A percentile compares a stretch with the other conserved stretches of the same genome.
Evolutionary conservation across 2,797 vertebrate species (phyloP).

Genomic region (Coregonus ussuriensis): DNA sequence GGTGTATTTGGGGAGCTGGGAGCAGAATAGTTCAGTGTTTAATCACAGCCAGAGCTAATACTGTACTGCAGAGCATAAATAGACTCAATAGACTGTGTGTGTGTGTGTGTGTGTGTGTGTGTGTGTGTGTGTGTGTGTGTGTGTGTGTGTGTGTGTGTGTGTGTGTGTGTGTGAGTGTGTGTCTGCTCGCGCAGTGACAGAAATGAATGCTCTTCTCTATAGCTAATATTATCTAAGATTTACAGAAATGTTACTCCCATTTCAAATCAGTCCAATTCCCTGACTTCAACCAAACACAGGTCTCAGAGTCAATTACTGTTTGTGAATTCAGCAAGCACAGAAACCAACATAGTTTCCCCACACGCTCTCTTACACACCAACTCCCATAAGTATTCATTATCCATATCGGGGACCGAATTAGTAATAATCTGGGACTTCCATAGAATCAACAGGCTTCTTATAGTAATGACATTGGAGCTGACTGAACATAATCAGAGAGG

Average conservation of each 20-base stretch:
- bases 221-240: background rate
- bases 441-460: constrained; percentile 1
- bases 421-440: constrained; percentile 1
- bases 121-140: too few relatives aligned
- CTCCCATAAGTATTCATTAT: background rate
- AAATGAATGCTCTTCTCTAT: background rate
- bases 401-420: background rate
- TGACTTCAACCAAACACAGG: background rate
- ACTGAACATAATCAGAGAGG: background rate
- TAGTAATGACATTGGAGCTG: background rate
- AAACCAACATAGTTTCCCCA: background rate
- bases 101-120: background rate
- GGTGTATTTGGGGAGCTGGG: constrained; percentile 40
- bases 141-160: too few relatives aligned
- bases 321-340: background rate
- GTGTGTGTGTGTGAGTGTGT: background rate
- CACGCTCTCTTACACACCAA: background rate
- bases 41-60: constrained; percentile 54
- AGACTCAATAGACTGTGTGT: constrained; percentile 26
- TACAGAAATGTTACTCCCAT: background rate
- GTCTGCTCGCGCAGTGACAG: background rate
- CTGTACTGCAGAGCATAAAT: constrained; percentile 43
- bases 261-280: background rate
- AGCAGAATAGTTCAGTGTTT: constrained; percentile 42
- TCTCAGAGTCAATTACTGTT: background rate